These are phyloP conservation scores for Omphaloscelis lunosa DNA, from an alignment of 2,888 invertebrate genomes.

Conservation along the genomic window DNA sequence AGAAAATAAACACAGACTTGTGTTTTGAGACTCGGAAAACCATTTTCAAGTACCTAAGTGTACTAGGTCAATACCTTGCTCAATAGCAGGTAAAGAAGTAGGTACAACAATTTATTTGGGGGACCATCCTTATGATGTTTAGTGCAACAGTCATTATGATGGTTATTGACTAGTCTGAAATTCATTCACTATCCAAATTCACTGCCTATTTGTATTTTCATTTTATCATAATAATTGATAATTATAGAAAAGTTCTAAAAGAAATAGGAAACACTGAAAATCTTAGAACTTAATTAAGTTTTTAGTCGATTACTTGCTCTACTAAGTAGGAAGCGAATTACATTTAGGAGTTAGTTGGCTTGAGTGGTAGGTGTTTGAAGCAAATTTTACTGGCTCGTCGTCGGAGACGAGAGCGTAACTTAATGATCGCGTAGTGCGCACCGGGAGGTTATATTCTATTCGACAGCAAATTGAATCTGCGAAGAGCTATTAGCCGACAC, in stretches of 20 bases:
- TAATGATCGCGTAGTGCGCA: slow-evolving; percentile 87
- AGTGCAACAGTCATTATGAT: neutral
- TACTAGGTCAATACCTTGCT: too few relatives aligned
- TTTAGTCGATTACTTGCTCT: slow-evolving; percentile 65
- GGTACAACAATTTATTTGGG: neutral
- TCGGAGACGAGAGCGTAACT: slow-evolving; percentile 83
- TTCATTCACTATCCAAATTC: neutral
- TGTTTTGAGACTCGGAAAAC: slow-evolving; percentile 19
- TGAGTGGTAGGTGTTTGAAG: slow-evolving; percentile 77
- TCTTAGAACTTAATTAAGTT: slow-evolving; percentile 42
- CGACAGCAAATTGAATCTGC: slow-evolving; percentile 88
- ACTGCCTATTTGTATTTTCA: neutral
- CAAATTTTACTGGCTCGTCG: slow-evolving; percentile 77
- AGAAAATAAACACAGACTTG: slow-evolving; percentile 14
- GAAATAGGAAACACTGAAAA: slow-evolving; percentile 13
- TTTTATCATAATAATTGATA: neutral
- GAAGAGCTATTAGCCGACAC: slow-evolving; percentile 89
- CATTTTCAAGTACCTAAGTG: neutral
- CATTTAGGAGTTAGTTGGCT: slow-evolving; percentile 73
- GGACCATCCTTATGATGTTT: too few relatives aligned
- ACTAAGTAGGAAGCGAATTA: slow-evolving; percentile 69
- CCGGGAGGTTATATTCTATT: slow-evolving; percentile 87
- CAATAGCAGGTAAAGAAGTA: neutral
- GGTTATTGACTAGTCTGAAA: neutral
- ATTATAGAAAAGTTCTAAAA: neutral